phyloP scores from a whole-genome alignment of 2,113 vertebrate genomes.

The Heterocephalus glaber region DNA sequence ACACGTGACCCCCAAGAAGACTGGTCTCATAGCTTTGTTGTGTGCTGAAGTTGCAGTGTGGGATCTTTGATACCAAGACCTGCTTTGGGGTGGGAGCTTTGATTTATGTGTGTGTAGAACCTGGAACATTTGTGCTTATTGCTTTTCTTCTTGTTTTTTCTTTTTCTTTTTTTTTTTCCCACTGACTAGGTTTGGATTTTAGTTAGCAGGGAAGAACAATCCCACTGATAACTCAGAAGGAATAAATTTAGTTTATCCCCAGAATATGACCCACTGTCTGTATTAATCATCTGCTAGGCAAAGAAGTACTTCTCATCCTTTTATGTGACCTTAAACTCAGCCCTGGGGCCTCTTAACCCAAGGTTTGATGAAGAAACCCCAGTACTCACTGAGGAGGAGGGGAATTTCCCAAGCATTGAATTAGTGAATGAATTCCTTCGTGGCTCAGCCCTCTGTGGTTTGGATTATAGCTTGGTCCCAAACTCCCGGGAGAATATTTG shows the following conservation, averaged over 20 bases:
- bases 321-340: background rate
- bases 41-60: background rate
- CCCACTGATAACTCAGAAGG: background rate
- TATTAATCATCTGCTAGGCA: background rate
- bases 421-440: background rate
- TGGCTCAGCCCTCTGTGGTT: background rate
- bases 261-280: background rate
- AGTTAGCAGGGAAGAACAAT: background rate
- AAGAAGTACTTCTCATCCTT: background rate
- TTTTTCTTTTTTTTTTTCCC: background rate
- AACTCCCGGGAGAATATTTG: background rate
- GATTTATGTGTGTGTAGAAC: fast-evolving
- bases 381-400: background rate
- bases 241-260: background rate
- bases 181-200: slow-evolving; percentile 2
- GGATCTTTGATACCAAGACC: background rate
- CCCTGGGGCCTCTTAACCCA: background rate
- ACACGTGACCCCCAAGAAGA: background rate
- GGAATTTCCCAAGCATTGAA: background rate
- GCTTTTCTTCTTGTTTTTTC: background rate
- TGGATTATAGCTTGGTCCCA: background rate
- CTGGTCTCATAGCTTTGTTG: background rate
- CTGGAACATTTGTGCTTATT: background rate
- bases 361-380: background rate
- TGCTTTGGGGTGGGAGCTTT: background rate